A percentile compares a stretch with the other conserved stretches of the same genome.
Conservation (phyloP, 2,797 vertebrate genomes). For the Cheirogaleus major region DNA sequence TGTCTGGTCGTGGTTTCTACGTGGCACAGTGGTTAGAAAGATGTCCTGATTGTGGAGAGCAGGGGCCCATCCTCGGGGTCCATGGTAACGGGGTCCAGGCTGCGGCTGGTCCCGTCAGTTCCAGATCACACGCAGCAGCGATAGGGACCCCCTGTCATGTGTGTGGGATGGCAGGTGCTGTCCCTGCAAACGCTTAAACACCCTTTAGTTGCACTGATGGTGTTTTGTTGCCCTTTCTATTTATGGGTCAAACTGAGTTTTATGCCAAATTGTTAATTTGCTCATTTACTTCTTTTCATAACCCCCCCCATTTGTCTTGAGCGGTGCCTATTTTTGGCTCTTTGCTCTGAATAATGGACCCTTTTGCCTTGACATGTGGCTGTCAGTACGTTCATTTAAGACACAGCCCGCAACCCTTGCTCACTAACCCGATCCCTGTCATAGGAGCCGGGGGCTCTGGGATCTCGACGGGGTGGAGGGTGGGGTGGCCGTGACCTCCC, state of each 20-base stretch:
- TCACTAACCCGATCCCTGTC: background rate
- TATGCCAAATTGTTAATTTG: background rate
- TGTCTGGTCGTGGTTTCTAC: accelerated
- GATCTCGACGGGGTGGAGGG: accelerated
- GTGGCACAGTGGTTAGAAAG: background rate
- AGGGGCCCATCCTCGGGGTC: background rate
- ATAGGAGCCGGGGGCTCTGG: background rate
- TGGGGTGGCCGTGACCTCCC: no score
- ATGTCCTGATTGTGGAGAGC: background rate
- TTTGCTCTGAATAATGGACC: background rate
- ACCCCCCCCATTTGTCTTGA: accelerated
- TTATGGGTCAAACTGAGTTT: no score
- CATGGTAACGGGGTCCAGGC: background rate
- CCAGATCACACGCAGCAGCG: no score
- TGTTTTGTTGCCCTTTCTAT: accelerated
- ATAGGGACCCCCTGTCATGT: background rate
- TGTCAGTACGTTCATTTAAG: accelerated
- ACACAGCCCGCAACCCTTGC: background rate
- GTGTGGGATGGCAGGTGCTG: accelerated
- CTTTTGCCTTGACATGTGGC: no score
- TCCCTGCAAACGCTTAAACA: no score
- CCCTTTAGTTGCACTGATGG: accelerated
- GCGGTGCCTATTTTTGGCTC: accelerated
- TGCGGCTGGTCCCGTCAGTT: accelerated
- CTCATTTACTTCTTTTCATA: background rate